Evolutionary conservation across 2,797 vertebrate species (phyloP).

Genomic region (Cetoscarus ocellatus): DNA sequence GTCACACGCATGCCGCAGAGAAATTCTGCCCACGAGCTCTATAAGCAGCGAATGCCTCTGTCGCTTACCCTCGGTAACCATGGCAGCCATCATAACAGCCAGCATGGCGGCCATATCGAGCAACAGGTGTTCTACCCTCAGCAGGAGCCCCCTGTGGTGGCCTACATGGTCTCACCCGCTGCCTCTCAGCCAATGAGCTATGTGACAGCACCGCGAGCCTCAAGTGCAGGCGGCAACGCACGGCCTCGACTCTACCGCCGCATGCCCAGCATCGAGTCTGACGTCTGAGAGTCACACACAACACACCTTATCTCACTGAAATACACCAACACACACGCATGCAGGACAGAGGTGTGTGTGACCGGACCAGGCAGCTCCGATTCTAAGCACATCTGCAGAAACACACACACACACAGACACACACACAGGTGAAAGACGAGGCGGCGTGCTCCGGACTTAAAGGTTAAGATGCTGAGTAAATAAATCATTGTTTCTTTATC

Average conservation of each 20-base stretch:
- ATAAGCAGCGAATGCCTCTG: constrained; percentile 92
- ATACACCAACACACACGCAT: constrained; percentile 66
- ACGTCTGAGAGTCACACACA: constrained; percentile 88
- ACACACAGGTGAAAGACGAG: constrained; percentile 35
- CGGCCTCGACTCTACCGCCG: constrained; percentile 94
- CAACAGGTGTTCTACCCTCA: constrained; percentile 93
- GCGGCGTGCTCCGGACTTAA: constrained; percentile 43
- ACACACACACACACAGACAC: constrained; percentile 36
- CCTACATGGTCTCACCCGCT: constrained; percentile 91
- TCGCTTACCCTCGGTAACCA: constrained; percentile 90
- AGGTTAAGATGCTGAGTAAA: constrained; percentile 64
- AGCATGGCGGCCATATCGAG: constrained; percentile 72
- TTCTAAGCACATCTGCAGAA: constrained; percentile 56
- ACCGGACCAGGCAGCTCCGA: constrained; percentile 67
- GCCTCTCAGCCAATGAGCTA: constrained; percentile 89
- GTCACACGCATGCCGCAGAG: constrained; percentile 89
- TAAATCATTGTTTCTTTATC: constrained; percentile 66
- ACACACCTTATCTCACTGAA: constrained; percentile 53
- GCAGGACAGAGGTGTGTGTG: constrained; percentile 66
- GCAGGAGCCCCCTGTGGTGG: constrained; percentile 90
- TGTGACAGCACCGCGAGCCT: constrained; percentile 90
- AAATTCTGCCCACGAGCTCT: constrained; percentile 92
- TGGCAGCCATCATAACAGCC: constrained; percentile 84
- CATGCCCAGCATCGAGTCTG: constrained; percentile 99
- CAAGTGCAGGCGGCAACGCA: constrained; percentile 93